Evolutionary conservation across 1,140 invertebrate genomes (phyloP), one percentile per base, ranked within the genome.

Genomic region (Meteorus sp.): DNA sequence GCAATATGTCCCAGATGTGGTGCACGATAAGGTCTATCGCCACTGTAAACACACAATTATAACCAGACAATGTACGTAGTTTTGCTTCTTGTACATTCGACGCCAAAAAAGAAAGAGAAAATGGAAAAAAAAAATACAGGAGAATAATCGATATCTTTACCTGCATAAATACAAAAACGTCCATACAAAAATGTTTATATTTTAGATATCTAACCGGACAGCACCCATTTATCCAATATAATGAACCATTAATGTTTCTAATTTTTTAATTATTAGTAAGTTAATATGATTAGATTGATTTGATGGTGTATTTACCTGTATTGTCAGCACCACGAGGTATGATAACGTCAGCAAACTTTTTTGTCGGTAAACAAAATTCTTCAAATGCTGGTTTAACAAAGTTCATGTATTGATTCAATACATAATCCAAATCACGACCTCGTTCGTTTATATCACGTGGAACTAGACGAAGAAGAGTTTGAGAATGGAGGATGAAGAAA

Each of bases 281-380:
- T 33, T 37, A 39, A 37, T 20, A 17, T 22, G n/a, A 13, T 1
- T 55, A 48, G 48, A 8, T 61, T 57, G 58, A 47, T 41, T 13
- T 39, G 37, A 62, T 83, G 88, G n/a, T n/a, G n/a, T n/a, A n/a
- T n/a, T n/a, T n/a, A 96, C 94, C 94, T 82, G 87, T 89, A 75
- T 98, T 98, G 75, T 98, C 96, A 29, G 95, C 95, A 61, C 95
- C 95, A 64, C 96, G 84, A 8, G 97, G 97, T 79, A 99, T 98
- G 64, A 99, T 99, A 25, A 99, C 94, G 83, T 99, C 97, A 50
- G 97, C 97, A 85, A 98, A 99, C 78, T 99, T 99, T 81, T 99
- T 99, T 0, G 97, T 99, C 39, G 97, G 97, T 65, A 96, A 85
- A 78, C 97, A 99, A 82, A 99, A 99, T 78, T 99, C 97, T 78